Evolutionary conservation across 2,797 vertebrate genomes (phyloP).

Genomic region (Labroides dimidiatus): DNA sequence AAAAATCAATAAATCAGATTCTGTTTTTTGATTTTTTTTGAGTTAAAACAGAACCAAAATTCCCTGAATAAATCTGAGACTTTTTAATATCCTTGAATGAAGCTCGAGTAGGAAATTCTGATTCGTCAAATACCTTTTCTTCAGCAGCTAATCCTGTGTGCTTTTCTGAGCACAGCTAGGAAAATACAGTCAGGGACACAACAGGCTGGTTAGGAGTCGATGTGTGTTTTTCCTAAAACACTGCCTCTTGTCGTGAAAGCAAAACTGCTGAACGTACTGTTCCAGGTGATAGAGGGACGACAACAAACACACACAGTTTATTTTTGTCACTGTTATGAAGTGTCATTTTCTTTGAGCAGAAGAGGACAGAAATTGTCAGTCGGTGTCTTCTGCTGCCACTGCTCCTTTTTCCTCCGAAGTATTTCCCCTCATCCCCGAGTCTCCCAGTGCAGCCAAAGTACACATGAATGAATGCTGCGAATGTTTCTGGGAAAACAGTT

Average conservation of each 20-base stretch:
- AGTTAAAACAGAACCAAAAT: too few species aligned
- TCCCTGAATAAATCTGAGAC: too few species aligned
- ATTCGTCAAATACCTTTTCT: too few species aligned
- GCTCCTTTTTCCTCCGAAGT: background rate
- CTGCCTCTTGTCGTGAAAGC: conserved; percentile 25
- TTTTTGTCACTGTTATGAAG: background rate
- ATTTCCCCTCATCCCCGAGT: conserved; percentile 4
- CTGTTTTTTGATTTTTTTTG: too few species aligned
- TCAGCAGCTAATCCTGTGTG: background rate
- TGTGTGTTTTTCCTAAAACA: conserved; percentile 58
- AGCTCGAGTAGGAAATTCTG: too few species aligned
- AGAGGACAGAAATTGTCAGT: background rate
- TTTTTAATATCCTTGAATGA: too few species aligned
- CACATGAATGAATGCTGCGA: conserved; percentile 65
- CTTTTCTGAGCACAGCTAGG: background rate
- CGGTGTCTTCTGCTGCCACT: background rate
- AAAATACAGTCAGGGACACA: conserved; percentile 16
- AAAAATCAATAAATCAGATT: too few species aligned
- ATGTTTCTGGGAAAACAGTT: conserved; percentile 57
- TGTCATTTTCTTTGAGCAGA: background rate
- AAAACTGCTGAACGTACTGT: background rate
- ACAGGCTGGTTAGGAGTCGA: conserved; percentile 14
- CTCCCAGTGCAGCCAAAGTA: conserved; percentile 39
- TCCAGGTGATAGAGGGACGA: conserved; percentile 6
- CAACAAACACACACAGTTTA: background rate